phyloP scores from a whole-genome alignment of 2,113 vertebrate genomes.

The Eolophus roseicapilla region DNA sequence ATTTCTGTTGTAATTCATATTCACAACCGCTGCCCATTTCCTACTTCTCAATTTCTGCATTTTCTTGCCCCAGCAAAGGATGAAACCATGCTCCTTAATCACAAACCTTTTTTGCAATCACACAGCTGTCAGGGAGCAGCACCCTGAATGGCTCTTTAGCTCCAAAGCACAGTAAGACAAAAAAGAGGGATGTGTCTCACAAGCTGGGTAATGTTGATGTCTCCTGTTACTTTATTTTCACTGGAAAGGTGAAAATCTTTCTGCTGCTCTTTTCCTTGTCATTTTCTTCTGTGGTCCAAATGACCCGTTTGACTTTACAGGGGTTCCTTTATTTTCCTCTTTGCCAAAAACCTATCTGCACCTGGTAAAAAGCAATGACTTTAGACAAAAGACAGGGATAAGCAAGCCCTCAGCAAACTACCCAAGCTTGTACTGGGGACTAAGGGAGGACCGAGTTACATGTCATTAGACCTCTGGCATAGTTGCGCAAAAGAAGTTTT shows the following conservation, averaged over 20 bases:
- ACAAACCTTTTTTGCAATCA: not conserved
- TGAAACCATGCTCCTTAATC: not conserved
- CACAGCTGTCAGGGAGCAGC: not conserved
- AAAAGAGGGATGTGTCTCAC: not conserved
- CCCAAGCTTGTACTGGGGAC: not conserved
- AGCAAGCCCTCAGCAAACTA: not conserved
- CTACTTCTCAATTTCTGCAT: not conserved
- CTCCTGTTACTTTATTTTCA: not conserved
- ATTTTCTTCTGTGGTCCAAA: not conserved
- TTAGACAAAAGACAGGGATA: not conserved
- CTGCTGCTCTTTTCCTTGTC: not conserved
- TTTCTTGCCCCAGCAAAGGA: not conserved
- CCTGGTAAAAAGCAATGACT: not conserved
- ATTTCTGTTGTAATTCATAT: not conserved
- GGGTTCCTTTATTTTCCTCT: not conserved
- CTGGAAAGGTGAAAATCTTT: not conserved
- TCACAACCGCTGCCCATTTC: not conserved
- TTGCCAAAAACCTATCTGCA: not conserved
- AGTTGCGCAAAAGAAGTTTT: not conserved
- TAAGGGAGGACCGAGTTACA: not conserved
- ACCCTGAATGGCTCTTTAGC: not conserved
- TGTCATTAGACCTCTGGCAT: not conserved
- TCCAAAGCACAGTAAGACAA: not conserved
- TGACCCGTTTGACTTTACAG: not conserved
- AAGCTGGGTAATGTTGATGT: not conserved